Evolutionary conservation across 1,140 invertebrate species (phyloP).

Genomic region (Papilio helenus): DNA sequence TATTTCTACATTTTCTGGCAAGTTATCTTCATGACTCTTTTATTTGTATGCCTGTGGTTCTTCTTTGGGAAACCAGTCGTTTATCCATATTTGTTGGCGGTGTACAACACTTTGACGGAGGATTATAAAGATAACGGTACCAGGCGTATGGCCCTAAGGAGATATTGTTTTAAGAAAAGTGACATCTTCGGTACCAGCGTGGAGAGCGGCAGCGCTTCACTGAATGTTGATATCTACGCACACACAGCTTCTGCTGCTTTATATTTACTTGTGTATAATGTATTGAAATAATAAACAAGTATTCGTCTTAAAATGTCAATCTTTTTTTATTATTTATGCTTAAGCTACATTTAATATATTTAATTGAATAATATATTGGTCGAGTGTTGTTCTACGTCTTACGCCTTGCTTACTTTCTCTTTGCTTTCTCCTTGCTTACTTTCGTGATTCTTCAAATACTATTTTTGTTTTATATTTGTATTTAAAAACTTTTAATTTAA

Average conservation of each 20-base stretch:
- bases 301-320: not conserved
- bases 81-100: slow-evolving; percentile 62
- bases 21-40: slow-evolving; percentile 60
- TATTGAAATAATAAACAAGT: slow-evolving; percentile 42
- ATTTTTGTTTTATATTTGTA: too few species aligned
- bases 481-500: too few species aligned
- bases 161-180: slow-evolving; percentile 74
- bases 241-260: not conserved
- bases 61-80: slow-evolving; percentile 59
- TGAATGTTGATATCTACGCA: not conserved
- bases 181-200: slow-evolving; percentile 66
- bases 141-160: slow-evolving; percentile 56
- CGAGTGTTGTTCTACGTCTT: too few species aligned
- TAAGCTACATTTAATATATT: too few species aligned
- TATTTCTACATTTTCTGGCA: slow-evolving; percentile 76
- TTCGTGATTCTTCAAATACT: too few species aligned
- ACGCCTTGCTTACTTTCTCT: too few species aligned
- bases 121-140: slow-evolving; percentile 39
- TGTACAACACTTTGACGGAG: slow-evolving; percentile 51
- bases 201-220: slow-evolving; percentile 42
- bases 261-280: slow-evolving; percentile 32
- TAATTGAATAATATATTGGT: too few species aligned
- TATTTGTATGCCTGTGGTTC: slow-evolving; percentile 63
- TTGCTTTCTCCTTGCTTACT: too few species aligned
- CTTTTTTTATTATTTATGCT: not conserved